Evolutionary conservation across 1,140 invertebrate species (phyloP), one percentile per base, ranked within the genome.

Genomic region (Diachasmimorpha longicaudata): DNA sequence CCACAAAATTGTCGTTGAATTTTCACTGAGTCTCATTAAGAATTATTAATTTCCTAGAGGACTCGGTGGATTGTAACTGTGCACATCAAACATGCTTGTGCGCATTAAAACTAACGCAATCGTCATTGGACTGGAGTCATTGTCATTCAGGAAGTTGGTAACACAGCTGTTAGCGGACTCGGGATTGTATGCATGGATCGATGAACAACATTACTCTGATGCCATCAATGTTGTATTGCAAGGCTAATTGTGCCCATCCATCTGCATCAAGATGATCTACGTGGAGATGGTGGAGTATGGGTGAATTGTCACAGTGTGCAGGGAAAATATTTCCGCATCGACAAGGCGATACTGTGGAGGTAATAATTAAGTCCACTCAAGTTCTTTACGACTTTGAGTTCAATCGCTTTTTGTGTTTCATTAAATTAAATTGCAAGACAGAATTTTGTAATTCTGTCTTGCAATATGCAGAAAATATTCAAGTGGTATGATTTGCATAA

Each of bases 241-340:
- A 70, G 39, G 69, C 44, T 70, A 70, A 70, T 70, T 46, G 69
- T 21, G 58, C 23, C 23, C 58, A 70, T 44, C 69, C 37, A 42
- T 48, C 44, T 70, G 69, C 14, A 23, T 44, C 11, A 70, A 48
- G 44, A 46, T 21, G 21, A 44, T 14, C n/a, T 52, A 16, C 16
- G 14, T 52, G 48, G 48, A 52, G 58, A 19, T 63, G 21, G 58
- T 63, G 21, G 58, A 25, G 23, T 63, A 19, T 10, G 67, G 19
- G 11, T 23, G 16, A 8, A 42, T 69, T 69, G 16, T 21, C 67
- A 42, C 23, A 31, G 13, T n/a, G 48, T 16, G n/a, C 48, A 52
- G n/a, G 16, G n/a, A 16, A 46, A 46, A n/a, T 46, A 10, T 3
- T n/a, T n/a, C n/a, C n/a, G n/a, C n/a, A n/a, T n/a, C n/a, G n/a